These are phyloP conservation scores for Malaclemys terrapin DNA, from an alignment of 2,113 vertebrate species.

Conservation along the genomic window DNA sequence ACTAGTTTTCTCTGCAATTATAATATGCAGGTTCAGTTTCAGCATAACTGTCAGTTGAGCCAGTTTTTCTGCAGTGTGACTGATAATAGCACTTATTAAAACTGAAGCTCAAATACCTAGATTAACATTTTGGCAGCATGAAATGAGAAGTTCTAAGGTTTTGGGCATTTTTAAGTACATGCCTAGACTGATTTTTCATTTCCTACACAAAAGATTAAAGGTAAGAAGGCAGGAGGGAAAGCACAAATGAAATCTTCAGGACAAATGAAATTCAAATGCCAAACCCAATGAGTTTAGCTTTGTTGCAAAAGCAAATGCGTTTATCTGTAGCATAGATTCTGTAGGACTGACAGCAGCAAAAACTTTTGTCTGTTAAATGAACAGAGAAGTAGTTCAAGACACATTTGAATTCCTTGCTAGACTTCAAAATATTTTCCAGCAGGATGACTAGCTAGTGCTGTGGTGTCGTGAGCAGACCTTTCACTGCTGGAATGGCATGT, in stretches of 20 bases:
- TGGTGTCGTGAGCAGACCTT: not conserved
- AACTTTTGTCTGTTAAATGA: not conserved
- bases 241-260: conserved; percentile 6
- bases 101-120: conserved; percentile 47
- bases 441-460: not conserved
- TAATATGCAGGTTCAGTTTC: conserved; percentile 14
- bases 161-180: conserved; percentile 16
- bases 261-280: not conserved
- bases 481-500: accelerated
- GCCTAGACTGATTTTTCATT: not conserved
- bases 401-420: not conserved
- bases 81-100: conserved; percentile 71
- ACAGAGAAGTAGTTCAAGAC: not conserved
- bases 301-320: not conserved
- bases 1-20: not conserved
- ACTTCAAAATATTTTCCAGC: not conserved
- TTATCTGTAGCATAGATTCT: not conserved
- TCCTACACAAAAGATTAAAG: not conserved
- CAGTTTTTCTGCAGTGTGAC: conserved; percentile 16
- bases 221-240: not conserved
- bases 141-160: not conserved
- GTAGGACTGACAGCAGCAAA: not conserved
- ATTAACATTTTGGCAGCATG: not conserved
- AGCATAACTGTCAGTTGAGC: conserved; percentile 23
- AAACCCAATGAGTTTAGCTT: not conserved